Evolutionary conservation across 2,888 invertebrate species (phyloP).

Genomic region (Microctonus brassicae): DNA sequence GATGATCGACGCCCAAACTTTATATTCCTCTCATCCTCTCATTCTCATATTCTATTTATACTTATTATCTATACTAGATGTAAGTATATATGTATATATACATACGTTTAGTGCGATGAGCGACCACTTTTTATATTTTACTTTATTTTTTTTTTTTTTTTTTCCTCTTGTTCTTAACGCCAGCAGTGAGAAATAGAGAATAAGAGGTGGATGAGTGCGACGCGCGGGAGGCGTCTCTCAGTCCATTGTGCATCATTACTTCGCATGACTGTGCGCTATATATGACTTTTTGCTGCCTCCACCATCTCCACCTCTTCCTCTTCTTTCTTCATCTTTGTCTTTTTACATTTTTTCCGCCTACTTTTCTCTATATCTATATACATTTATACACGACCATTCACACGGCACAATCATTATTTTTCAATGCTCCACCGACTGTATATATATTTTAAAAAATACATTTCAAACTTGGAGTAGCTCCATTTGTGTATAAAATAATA

Average conservation of each 20-base stretch:
- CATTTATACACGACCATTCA: conserved; percentile 48
- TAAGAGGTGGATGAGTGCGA: conserved; percentile 32
- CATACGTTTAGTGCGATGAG: conserved; percentile 22
- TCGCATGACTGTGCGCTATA: conserved; percentile 66
- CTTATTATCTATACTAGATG: not conserved
- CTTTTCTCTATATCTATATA: conserved; percentile 37
- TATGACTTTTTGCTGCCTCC: conserved; percentile 53
- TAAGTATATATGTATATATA: not conserved
- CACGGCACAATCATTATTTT: conserved; percentile 47
- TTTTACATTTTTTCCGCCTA: conserved; percentile 52
- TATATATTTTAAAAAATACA: not conserved
- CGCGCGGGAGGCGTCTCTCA: conserved; percentile 55
- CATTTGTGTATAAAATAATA: not conserved
- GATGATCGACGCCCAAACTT: conserved; percentile 26
- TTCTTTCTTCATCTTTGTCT: conserved; percentile 44
- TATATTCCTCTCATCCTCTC: no score
- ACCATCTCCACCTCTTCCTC: conserved; percentile 48
- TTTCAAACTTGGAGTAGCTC: not conserved
- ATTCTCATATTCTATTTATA: no score
- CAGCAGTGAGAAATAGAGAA: conserved; percentile 32
- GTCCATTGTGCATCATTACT: conserved; percentile 63
- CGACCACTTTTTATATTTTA: conserved; percentile 26
- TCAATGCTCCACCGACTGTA: not conserved
- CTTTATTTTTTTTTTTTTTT: conserved; percentile 23
- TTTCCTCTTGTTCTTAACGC: conserved; percentile 23